Percentiles rank a stretch among this genome's conserved stretches.
Evolutionary conservation across 2,113 vertebrate genomes (phyloP).

Genomic region (Tamias sibiricus): DNA sequence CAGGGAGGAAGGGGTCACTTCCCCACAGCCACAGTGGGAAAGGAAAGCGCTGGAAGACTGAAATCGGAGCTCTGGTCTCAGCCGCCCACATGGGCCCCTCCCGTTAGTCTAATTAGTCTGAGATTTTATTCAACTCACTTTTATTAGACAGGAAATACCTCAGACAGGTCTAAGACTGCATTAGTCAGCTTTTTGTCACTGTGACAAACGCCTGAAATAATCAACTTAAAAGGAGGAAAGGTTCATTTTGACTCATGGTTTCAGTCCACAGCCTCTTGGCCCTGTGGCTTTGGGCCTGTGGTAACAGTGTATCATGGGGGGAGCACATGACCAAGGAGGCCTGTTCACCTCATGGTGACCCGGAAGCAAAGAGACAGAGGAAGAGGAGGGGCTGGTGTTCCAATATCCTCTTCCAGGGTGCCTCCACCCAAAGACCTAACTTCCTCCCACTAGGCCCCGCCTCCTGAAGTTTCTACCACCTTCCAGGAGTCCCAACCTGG

Average conservation of each 20-base stretch:
- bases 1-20: neutral
- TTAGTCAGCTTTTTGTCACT: neutral
- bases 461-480: neutral
- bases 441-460: neutral
- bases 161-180: neutral
- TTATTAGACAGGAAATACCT: neutral
- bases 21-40: neutral
- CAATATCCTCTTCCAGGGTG: neutral
- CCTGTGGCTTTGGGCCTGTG: neutral
- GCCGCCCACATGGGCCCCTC: neutral
- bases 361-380: neutral
- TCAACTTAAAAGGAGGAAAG: neutral
- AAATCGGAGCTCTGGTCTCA: neutral
- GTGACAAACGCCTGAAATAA: neutral
- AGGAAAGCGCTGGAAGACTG: neutral
- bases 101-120: neutral
- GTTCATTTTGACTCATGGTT: neutral
- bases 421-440: no score
- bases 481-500: neutral
- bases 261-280: neutral
- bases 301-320: no score
- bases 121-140: neutral
- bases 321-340: neutral
- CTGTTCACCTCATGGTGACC: neutral
- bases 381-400: no score